Conservation (phyloP, 2,888 invertebrate species). For the Lithophane semibrunnea region DNA sequence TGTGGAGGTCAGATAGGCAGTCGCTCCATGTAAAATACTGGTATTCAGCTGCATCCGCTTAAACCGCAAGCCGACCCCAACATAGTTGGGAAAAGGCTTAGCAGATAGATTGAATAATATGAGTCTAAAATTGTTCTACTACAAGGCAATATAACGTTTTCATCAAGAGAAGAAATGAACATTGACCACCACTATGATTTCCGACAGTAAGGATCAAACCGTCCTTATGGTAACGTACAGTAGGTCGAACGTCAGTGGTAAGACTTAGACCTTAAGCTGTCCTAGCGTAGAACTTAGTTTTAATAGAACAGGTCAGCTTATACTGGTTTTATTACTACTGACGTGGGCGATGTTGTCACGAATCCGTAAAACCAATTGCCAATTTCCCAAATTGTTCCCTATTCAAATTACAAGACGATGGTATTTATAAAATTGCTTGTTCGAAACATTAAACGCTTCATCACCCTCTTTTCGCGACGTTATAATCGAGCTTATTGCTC, state of each 20-base stretch:
- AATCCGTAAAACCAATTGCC: not conserved
- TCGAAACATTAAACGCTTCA: constrained; percentile 10
- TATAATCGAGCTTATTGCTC: constrained; percentile 18
- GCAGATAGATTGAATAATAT: no score
- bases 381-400: not conserved
- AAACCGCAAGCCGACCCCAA: no score
- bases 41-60: no score
- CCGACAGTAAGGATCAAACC: not conserved
- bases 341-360: not conserved
- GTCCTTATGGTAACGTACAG: no score
- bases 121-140: no score
- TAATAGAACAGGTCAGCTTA: not conserved
- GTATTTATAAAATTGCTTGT: constrained; percentile 22
- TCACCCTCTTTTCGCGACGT: constrained; percentile 9
- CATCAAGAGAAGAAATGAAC: no score
- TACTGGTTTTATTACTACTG: not conserved
- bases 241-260: no score
- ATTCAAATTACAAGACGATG: constrained; percentile 9
- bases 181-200: not conserved
- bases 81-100: no score
- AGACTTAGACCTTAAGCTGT: not conserved
- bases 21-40: no score
- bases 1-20: no score
- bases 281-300: not conserved
- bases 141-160: no score